Base-by-base conservation (phyloP, 2,888 invertebrate genomes). In the Trypoxylon attenuatum region DNA sequence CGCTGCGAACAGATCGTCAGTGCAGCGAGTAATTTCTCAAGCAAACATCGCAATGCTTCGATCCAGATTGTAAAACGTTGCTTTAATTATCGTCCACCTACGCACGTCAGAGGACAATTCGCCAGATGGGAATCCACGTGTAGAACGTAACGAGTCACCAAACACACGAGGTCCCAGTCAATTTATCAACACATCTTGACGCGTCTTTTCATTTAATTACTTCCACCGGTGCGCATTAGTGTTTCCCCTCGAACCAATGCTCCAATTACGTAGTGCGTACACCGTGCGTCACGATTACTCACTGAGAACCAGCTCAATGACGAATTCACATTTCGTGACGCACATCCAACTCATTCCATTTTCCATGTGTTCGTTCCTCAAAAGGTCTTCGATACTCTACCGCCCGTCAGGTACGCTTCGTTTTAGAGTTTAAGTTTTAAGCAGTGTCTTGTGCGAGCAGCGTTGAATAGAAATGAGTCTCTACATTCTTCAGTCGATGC, bases 401-500 rank as follows among this genome's bases (percentile, higher is more conserved):
- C 19, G 21, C 33, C 25, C 16, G 43, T 65, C 64, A 64, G 64
- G 64, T 69, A 64, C 52, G 43, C 18, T n/a, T 61, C 16, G 21
- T 33, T n/a, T n/a, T n/a, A n/a, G n/a, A n/a, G n/a, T n/a, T n/a
- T n/a, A n/a, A n/a, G n/a, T n/a, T n/a, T 51, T 50, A 22, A 16
- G 38, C 23, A 23, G 13, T 33, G 21, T 38, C 41, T 23, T 19
- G 19, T 22, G 41, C 5, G 6, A 10, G 4, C 19, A 22, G 16
- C 33, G 10, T 33, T 33, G 3, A 13, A 33, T 33, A 33, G n/a
- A 10, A 33, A 5, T 10, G 4, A 6, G 13, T 10, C 1, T 51
- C 62, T 90, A 92, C 83, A 91, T 89, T 75, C 92, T 92, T 81
- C 91, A 94, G 87, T 94, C 94, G 86, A 94, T 94, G 63, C 96